Percentiles rank a stretch among this genome's conserved stretches.
Conservation (phyloP, 2,797 vertebrate species). For the Cyclopterus lumpus region DNA sequence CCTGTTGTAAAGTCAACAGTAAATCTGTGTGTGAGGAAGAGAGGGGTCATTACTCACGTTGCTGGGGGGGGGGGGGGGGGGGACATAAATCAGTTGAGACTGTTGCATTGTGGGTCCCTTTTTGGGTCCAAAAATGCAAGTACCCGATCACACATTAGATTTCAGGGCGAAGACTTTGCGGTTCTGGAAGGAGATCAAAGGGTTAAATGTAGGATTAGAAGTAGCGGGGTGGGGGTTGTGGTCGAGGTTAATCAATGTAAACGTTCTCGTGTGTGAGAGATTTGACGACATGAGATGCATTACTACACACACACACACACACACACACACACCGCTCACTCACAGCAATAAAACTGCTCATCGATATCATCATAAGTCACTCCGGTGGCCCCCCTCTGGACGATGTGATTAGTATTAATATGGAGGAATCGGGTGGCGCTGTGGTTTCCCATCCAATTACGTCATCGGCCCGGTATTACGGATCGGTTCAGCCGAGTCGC, state of each 20-base stretch:
- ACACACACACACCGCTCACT: constrained; percentile 29
- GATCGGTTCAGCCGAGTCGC: constrained; percentile 28
- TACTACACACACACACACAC: constrained; percentile 1
- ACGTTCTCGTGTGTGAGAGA: too few species aligned
- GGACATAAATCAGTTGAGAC: too few species aligned
- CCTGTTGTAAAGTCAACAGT: constrained; percentile 19
- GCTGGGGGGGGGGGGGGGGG: too few species aligned
- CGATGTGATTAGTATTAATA: constrained; percentile 65
- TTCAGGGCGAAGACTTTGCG: too few species aligned
- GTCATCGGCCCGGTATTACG: constrained; percentile 29
- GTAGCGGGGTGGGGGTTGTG: too few species aligned
- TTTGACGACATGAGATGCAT: too few species aligned
- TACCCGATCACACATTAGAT: too few species aligned
- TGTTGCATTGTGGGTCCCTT: too few species aligned
- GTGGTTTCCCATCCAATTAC: constrained; percentile 56
- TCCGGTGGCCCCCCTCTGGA: constrained; percentile 31
- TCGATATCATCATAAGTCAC: constrained; percentile 61
- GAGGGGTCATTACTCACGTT: too few species aligned
- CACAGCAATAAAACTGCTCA: constrained; percentile 56
- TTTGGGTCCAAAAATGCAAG: too few species aligned
- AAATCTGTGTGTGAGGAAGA: background rate
- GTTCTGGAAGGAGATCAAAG: background rate
- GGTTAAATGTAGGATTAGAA: background rate
- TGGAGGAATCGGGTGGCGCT: constrained; percentile 42
- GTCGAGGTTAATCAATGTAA: too few species aligned